Evolutionary conservation across 2,113 vertebrate genomes (phyloP), one percentile per base, ranked within the genome.

Genomic region (Rhinoderma darwinii): DNA sequence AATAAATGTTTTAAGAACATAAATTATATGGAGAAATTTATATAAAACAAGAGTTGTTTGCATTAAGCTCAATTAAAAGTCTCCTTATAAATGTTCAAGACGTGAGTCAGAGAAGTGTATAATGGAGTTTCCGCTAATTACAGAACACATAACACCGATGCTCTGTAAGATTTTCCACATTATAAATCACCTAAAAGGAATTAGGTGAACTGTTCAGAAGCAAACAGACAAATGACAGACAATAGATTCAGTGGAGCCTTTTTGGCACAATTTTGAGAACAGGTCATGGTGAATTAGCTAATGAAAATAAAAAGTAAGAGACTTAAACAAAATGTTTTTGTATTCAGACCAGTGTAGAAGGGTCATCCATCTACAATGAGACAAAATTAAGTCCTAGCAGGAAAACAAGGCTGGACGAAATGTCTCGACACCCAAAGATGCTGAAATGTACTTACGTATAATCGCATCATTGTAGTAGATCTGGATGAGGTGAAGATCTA

Each of bases 141-240:
- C 77, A 87, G 43, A 87, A 70, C 44, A 72, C 84, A 86, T 82
- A 59, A 80, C 85, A 73, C 66, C 47, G 77, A 82, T 73, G 37
- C 37, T 82, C 78, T 25, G 66, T 39, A 87, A 82, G 44, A 82
- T 87, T 87, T 87, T 87, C 85, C 85, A 81, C 77, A 82, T 87
- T 87, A 81, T 82, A 82, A 87, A 82, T 87, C 50, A 74, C 68
- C 77, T 61, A 87, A 70, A 82, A 44, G 37, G 78, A 74, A 87
- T 87, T 87, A 74, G 66, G 77, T 43, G 27, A 80, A 81, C 66
- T 59, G 37, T 68, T 80, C 50, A 86, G 85, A 87, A 74, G 68
- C 77, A 80, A 87, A 47, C 56, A 79, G 39, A 70, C 84, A 72
- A 81, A 87, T 74, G 50, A 56, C 77, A 82, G 50, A 86, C 84